Evolutionary conservation across 2,113 vertebrate species (phyloP).

Genomic region (Sterrhoptilus dennistouni): DNA sequence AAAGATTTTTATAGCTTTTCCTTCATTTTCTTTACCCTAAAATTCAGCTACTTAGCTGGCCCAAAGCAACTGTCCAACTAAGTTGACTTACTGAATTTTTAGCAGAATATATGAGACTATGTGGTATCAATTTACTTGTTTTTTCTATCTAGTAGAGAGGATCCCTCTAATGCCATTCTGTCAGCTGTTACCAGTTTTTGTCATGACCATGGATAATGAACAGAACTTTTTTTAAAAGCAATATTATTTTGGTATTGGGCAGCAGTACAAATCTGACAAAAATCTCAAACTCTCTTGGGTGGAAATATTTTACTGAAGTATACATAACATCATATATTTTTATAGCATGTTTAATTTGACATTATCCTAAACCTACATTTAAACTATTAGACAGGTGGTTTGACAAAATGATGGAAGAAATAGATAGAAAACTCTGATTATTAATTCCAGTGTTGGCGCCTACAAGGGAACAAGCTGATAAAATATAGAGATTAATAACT

Average conservation of each 20-base stretch:
- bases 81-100: background rate
- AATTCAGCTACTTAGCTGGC: background rate
- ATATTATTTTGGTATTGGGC: background rate
- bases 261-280: background rate
- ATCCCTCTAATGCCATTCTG: background rate
- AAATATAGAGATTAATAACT: background rate
- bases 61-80: background rate
- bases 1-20: background rate
- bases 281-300: background rate
- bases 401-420: background rate
- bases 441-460: background rate
- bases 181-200: background rate
- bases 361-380: background rate
- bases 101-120: background rate
- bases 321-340: background rate
- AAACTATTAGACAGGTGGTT: background rate
- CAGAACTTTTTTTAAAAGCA: background rate
- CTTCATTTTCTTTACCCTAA: background rate
- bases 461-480: background rate
- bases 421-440: background rate
- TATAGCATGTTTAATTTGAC: fast-evolving
- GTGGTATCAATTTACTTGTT: background rate
- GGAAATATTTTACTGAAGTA: background rate
- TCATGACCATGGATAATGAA: background rate
- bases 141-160: background rate